Evolutionary conservation across 2,888 invertebrate genomes (phyloP), one percentile per base, ranked within the genome.

Genomic region (Chymomyza fuscimana): DNA sequence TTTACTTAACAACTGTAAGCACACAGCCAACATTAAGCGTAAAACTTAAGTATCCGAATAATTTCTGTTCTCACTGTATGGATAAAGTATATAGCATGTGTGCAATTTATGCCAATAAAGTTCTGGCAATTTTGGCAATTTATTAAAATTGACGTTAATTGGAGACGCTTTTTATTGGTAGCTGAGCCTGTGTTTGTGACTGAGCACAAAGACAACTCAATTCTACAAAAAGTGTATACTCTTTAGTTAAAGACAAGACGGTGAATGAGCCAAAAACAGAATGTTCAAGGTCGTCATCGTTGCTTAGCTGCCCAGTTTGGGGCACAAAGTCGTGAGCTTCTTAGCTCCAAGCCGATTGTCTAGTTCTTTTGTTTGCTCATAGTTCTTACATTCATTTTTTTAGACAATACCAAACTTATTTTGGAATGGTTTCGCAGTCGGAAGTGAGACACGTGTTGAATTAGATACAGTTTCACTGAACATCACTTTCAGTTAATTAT

Each of bases 71-170:
- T 25, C 16, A 10, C 61, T 29, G 46, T 25, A 60, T 67, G 67
- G 62, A 54, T 61, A 61, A 32, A 32, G 32, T 32, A 7, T 32
- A 32, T 32, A 32, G 7, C 65, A 65, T 69, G 65, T 70, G 52
- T 16, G 67, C 79, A 87, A 85, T 86, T 85, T 87, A 73, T 69
- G 81, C 84, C 87, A 84, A 84, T 87, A 84, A 87, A 84, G 76
- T 74, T 78, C 60, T 56, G 32, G 65, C 60, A 69, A 65, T 72
- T 60, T 62, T 56, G 75, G 81, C 74, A 71, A 76, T 81, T 85
- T 82, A 84, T 81, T 80, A 74, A 77, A 83, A 89, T 82, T 78
- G 80, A 76, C 80, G 71, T 85, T 89, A 88, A 88, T 89, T 88
- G 82, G 86, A 81, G 78, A 72, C 74, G 76, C 77, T 79, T 87